Evolutionary conservation across 2,797 vertebrate species (phyloP), one percentile per base, ranked within the genome.

Genomic region (Pipistrellus pipistrellus): DNA sequence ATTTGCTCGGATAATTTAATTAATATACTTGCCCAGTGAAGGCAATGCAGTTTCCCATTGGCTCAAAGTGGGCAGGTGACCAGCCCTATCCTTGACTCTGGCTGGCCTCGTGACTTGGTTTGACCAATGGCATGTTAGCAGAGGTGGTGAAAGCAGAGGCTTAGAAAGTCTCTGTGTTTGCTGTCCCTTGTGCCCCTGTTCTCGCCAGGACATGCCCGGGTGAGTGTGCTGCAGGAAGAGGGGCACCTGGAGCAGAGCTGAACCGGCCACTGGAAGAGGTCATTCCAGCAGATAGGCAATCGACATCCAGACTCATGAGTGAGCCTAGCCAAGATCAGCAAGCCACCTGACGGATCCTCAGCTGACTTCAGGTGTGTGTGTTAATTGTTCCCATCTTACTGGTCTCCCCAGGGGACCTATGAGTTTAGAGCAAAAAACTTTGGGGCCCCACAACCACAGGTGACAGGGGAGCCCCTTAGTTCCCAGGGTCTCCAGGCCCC

Each of bases 1-100:
- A 41, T 32, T 86, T 82, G 15, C 68, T 81, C 35, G 35, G 76
- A 88, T 62, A 85, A 82, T 64, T 93, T 57, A 85, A 69, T 93
- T 57, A 85, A 69, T 83, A 94, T 51, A 72, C 35, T n/a, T 64
- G 3, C 14, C 41, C 71, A 18, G 8, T 44, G 32, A 59, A 92
- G 27, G n/a, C 23, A 83, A 75, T 71, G 44, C 20, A 69, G 66
- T 9, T 12, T 75, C 3, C 86, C 15, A 2, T 17, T 25, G 77
- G 59, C 64, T 53, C 1, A 1, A 55, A 8, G n/a, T 44, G 62
- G 69, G 62, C n/a, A 66, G 62, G 48, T 20, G 2, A 25, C 25
- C 20, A 35, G 27, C 4, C 18, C 48, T 21, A 4, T 17, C 48
- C 17, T 82, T 20, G 20, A 51, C 69, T 88, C 48, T 27, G 27